Evolutionary conservation across 2,113 vertebrate genomes (phyloP), one percentile per base, ranked within the genome.

Genomic region (Campylomormyrus tamandua): DNA sequence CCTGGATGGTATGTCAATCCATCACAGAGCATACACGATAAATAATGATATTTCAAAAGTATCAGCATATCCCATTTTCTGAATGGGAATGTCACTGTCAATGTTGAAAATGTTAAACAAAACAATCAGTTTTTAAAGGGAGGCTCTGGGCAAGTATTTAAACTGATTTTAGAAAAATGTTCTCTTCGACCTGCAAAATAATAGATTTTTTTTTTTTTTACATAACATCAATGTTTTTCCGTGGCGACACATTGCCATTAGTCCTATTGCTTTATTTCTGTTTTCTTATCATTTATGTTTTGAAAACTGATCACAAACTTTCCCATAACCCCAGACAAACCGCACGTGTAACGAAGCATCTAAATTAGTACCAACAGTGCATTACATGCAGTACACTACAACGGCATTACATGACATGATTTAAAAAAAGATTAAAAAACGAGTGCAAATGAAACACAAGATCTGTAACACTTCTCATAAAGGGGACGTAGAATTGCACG

Each of bases 51-150:
- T 80, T 80, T 80, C 35, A 39, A 39, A 80, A 80, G 58, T 70
- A 31, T 70, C n/a, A 31, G n/a, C 62, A 70, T 70, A 70, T 70
- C 62, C 62, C 10, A 4, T 70, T 70, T 70, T 70, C 62, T 70
- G 27, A 70, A 70, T 27, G 62, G 62, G 62, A 70, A 70, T 31
- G n/a, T 27, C 27, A 70, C 10, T 27, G 62, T 31, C 17, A 19
- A 42, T 80, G 74, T 80, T 42, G 74, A 80, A 80, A 80, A 80
- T 80, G 74, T 80, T 80, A 80, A 42, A 77, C 9, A 77, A 80
- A 35, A 31, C 62, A 31, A 80, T 24, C 6, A 39, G 62, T 66
- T 27, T 62, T 31, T 77, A 13, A 19, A 39, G 15, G 15, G 5
- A 35, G 11, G 70, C 13, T 31, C 15, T 35, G 11, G 35, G 1